These are phyloP conservation scores for Sceliomorpha sp. DNA, from an alignment of 2,888 invertebrate genomes.

Conservation along the genomic window DNA sequence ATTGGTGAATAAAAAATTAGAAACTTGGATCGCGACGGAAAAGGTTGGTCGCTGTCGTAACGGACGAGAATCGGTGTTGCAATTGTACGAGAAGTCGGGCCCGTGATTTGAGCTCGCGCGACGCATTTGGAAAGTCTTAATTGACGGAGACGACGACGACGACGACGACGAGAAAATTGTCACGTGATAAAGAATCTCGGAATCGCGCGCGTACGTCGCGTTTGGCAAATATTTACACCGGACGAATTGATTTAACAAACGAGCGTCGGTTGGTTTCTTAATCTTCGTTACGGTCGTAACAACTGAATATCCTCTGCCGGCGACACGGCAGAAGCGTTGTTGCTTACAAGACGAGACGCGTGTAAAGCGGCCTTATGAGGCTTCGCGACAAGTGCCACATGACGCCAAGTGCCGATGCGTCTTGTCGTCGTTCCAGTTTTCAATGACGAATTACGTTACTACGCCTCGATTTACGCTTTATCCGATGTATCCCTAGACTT, in stretches of 20 bases:
- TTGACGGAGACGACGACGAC: neutral
- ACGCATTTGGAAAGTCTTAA: conserved; percentile 37
- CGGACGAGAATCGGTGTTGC: conserved; percentile 38
- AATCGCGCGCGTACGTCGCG: too few species aligned
- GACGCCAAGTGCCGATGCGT: conserved; percentile 39
- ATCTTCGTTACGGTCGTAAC: conserved; percentile 47
- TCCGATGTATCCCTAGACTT: neutral
- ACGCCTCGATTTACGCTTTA: conserved; percentile 11
- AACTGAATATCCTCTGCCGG: conserved; percentile 46
- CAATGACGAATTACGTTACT: conserved; percentile 20
- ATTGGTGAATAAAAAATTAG: conserved; percentile 57
- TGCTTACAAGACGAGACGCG: conserved; percentile 33
- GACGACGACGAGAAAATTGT: too few species aligned
- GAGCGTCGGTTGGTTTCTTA: conserved; percentile 39
- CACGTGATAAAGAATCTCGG: too few species aligned
- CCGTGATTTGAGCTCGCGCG: conserved; percentile 27
- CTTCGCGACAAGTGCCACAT: conserved; percentile 26
- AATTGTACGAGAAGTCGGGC: conserved; percentile 16
- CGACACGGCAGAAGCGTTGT: conserved; percentile 36
- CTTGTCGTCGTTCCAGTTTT: conserved; percentile 44
- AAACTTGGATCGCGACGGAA: conserved; percentile 55
- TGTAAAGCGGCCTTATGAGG: conserved; percentile 48
- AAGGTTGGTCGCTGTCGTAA: conserved; percentile 48
- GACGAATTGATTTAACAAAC: conserved; percentile 19
- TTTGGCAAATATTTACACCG: too few species aligned